These are phyloP conservation scores for Ceuthmochares aereus DNA, from an alignment of 2,113 vertebrate genomes.

Conservation along the genomic window DNA sequence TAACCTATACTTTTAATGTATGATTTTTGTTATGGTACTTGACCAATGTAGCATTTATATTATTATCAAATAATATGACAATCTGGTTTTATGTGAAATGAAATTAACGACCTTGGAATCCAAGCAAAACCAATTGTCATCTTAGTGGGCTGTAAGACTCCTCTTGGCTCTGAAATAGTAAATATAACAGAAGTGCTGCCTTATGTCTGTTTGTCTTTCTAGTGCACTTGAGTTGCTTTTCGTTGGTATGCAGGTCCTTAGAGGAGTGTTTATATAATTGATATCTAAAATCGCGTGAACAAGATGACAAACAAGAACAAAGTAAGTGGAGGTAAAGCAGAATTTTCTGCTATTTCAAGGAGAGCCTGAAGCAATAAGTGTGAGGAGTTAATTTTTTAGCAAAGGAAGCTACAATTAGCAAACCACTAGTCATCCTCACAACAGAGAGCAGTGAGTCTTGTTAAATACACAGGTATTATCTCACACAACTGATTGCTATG, in stretches of 20 bases:
- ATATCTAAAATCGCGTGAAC: neutral
- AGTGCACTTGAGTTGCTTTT: neutral
- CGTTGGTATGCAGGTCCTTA: neutral
- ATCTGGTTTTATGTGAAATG: neutral
- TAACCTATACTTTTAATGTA: neutral
- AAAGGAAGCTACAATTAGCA: neutral
- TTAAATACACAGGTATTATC: neutral
- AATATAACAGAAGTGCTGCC: rapidly evolving
- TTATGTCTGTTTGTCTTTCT: neutral
- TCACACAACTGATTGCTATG: neutral
- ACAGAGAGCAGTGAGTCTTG: neutral
- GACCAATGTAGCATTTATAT: neutral
- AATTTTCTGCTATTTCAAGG: neutral
- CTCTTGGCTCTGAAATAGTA: neutral
- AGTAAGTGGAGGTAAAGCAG: neutral
- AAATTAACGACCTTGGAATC: neutral
- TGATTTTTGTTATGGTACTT: neutral
- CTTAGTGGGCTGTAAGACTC: neutral
- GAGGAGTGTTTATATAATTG: neutral
- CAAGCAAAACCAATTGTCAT: neutral
- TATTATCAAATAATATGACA: neutral
- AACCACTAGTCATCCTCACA: neutral
- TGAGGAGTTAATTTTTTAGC: neutral
- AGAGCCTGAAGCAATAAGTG: neutral
- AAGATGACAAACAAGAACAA: neutral